Evolutionary conservation across 2,113 vertebrate genomes (phyloP).

Genomic region (Brachyhypopomus gauderio): DNA sequence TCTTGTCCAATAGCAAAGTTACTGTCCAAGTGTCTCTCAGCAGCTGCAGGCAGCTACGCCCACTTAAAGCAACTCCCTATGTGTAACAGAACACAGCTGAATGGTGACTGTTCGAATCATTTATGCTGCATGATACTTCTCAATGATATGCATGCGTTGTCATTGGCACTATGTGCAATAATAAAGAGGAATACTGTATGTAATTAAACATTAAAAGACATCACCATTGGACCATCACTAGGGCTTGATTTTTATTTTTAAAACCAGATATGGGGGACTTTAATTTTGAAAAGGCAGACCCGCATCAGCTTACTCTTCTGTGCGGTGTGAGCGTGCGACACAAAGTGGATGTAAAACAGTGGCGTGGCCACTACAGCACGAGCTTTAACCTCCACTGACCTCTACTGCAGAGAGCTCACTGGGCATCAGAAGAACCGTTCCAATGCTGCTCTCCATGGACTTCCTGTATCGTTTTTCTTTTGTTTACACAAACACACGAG

Average conservation of each 20-base stretch:
- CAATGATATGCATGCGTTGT: slow-evolving; percentile 69
- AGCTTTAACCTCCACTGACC: neutral
- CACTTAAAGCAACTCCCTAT: slow-evolving; percentile 48
- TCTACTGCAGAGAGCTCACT: too few relatives aligned
- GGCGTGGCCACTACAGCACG: too few relatives aligned
- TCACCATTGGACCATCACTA: slow-evolving; percentile 65
- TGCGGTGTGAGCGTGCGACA: too few relatives aligned
- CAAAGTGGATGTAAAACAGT: too few relatives aligned
- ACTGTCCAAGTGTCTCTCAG: slow-evolving; percentile 59
- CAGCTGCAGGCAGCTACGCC: slow-evolving; percentile 82
- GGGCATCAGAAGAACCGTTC: too few relatives aligned
- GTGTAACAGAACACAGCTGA: slow-evolving; percentile 39
- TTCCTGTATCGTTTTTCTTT: too few relatives aligned
- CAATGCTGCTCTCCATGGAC: too few relatives aligned
- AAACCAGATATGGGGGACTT: neutral
- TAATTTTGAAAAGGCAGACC: too few relatives aligned
- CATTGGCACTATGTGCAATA: slow-evolving; percentile 83
- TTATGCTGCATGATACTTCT: slow-evolving; percentile 75
- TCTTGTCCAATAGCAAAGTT: neutral
- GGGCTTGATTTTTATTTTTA: neutral
- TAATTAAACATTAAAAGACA: slow-evolving; percentile 73
- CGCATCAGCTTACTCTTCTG: too few relatives aligned
- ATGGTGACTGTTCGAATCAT: slow-evolving; percentile 67
- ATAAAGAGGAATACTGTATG: slow-evolving; percentile 77
- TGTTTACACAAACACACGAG: neutral